phyloP scores from a whole-genome alignment of 2,797 vertebrate genomes.

The Eulemur mongoz region DNA sequence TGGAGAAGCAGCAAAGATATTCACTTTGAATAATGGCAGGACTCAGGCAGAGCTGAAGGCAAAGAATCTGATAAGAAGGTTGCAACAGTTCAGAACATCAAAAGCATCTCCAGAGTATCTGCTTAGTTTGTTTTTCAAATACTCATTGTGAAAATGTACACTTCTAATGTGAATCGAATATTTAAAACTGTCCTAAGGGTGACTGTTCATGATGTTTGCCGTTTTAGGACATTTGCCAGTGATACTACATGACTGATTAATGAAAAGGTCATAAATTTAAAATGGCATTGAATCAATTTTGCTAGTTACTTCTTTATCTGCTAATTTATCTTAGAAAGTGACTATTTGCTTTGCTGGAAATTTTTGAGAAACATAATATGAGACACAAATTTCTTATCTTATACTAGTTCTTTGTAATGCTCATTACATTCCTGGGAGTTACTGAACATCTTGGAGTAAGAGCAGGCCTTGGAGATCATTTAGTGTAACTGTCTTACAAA shows the following conservation, averaged over 20 bases:
- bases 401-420: background rate
- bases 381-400: background rate
- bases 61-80: background rate
- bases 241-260: background rate
- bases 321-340: background rate
- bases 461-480: background rate
- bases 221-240: background rate
- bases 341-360: background rate
- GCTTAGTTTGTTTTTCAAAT: conserved; percentile 9
- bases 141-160: background rate
- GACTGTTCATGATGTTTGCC: background rate
- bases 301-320: background rate
- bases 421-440: background rate
- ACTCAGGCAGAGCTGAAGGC: background rate
- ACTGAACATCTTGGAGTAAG: background rate
- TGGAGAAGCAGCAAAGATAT: background rate
- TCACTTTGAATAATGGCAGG: background rate
- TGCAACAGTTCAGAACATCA: background rate
- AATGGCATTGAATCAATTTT: background rate
- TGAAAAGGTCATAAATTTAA: background rate
- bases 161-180: background rate
- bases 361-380: background rate
- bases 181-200: background rate
- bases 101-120: background rate
- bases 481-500: background rate